Percentiles rank a stretch among this genome's conserved stretches.
phyloP scores from a whole-genome alignment of 2,888 invertebrate genomes.

The Coronaproctus castanopsis region DNA sequence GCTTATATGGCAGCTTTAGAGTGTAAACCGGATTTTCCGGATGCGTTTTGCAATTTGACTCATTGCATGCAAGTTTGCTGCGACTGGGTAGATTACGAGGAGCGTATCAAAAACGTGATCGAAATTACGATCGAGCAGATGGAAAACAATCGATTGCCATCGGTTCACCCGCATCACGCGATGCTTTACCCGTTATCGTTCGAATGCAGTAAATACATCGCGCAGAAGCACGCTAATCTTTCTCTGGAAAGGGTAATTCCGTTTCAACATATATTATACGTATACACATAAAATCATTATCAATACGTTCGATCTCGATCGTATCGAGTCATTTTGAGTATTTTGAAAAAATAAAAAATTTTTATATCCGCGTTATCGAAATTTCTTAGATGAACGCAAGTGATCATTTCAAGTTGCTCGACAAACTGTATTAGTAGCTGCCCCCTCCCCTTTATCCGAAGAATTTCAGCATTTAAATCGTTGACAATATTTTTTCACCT shows the following conservation, averaged over 20 bases:
- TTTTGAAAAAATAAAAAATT: no score
- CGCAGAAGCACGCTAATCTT: constrained; percentile 83
- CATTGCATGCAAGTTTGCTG: constrained; percentile 96
- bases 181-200: constrained; percentile 95
- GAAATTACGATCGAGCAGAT: constrained; percentile 86
- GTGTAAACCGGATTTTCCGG: constrained; percentile 90
- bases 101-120: constrained; percentile 77
- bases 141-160: constrained; percentile 76
- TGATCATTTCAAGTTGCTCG: no score
- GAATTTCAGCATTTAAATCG: no score
- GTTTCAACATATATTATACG: no score
- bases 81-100: constrained; percentile 90
- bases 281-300: no score
- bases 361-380: no score
- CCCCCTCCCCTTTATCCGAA: no score
- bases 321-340: no score
- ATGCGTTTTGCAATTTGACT: constrained; percentile 94
- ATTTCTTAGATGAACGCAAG: no score
- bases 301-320: no score
- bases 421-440: no score
- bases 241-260: constrained; percentile 63
- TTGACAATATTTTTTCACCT: no score
- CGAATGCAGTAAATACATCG: constrained; percentile 78
- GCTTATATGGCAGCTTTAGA: constrained; percentile 84
- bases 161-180: constrained; percentile 97